Conservation (phyloP, 2,888 invertebrate species). For the Crematogaster levior region DNA sequence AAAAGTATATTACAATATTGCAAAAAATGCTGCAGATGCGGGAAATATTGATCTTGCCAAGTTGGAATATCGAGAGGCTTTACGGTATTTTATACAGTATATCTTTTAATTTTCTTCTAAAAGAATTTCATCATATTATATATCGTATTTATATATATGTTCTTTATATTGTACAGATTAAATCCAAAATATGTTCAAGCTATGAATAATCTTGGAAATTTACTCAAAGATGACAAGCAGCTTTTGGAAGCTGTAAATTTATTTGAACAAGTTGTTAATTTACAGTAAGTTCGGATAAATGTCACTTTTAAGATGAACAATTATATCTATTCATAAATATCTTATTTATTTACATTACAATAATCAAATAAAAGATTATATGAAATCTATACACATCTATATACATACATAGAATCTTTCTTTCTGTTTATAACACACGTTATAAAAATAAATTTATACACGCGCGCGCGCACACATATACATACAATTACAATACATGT, state of each 20-base stretch:
- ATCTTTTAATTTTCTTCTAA: slow-evolving; percentile 4
- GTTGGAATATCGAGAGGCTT: slow-evolving; percentile 91
- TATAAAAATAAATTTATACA: too few relatives aligned
- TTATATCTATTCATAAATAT: not conserved
- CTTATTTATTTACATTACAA: not conserved
- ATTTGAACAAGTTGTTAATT: slow-evolving; percentile 90
- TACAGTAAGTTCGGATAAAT: slow-evolving; percentile 87
- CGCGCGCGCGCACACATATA: too few relatives aligned
- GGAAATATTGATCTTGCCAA: slow-evolving; percentile 91
- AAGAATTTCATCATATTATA: slow-evolving; percentile 14
- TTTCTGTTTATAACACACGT: too few relatives aligned
- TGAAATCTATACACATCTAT: too few relatives aligned
- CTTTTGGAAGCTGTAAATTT: slow-evolving; percentile 91
- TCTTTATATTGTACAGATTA: slow-evolving; percentile 86
- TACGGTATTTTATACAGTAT: slow-evolving; percentile 86
- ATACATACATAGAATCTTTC: too few relatives aligned
- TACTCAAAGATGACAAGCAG: slow-evolving; percentile 91
- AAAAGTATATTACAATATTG: slow-evolving; percentile 97
- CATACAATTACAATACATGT: not conserved
- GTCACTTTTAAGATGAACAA: slow-evolving; percentile 2
- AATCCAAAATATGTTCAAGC: slow-evolving; percentile 95
- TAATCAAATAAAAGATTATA: too few relatives aligned
- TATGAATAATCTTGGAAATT: slow-evolving; percentile 97
- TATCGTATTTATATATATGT: not conserved
- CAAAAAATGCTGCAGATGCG: slow-evolving; percentile 93